Conservation (phyloP, 1,140 invertebrate genomes). For the Hylaeus anthracinus region DNA sequence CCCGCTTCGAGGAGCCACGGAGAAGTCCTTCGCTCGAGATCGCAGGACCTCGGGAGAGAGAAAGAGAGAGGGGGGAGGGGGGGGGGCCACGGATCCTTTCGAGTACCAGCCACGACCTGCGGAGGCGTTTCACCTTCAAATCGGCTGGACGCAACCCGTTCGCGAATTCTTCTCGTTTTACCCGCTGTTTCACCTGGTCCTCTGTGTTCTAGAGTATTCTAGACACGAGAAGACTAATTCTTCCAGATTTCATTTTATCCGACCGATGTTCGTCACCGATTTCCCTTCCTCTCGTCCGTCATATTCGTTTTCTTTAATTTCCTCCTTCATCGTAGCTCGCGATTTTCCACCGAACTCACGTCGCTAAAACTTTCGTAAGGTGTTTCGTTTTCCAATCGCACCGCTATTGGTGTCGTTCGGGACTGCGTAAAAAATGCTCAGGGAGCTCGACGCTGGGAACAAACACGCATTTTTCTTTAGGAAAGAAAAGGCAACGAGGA, state of each 20-base stretch:
- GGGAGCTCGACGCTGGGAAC: neutral
- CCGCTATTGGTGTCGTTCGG: neutral
- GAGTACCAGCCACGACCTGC: constrained; percentile 50
- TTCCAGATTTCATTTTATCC: no score
- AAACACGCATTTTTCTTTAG: neutral
- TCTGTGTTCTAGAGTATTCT: neutral
- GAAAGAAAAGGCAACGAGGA: constrained; percentile 52
- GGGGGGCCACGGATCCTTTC: constrained; percentile 56
- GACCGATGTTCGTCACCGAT: no score
- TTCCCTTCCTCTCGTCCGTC: no score
- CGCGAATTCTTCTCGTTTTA: constrained; percentile 44
- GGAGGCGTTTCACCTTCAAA: constrained; percentile 64
- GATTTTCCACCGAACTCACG: no score
- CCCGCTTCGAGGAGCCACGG: constrained; percentile 57
- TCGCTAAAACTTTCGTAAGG: no score
- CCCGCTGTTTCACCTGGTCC: neutral
- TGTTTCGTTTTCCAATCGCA: neutral
- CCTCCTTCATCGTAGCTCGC: no score
- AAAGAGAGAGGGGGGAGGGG: neutral
- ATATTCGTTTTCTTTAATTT: no score
- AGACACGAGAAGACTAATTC: no score
- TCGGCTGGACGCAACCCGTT: constrained; percentile 37
- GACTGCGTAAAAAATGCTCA: neutral
- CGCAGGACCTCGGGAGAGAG: neutral
- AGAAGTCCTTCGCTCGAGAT: constrained; percentile 3